Evolutionary conservation across 2,797 vertebrate species (phyloP), one percentile per base, ranked within the genome.

Genomic region (Neosilurus hyrtlii): DNA sequence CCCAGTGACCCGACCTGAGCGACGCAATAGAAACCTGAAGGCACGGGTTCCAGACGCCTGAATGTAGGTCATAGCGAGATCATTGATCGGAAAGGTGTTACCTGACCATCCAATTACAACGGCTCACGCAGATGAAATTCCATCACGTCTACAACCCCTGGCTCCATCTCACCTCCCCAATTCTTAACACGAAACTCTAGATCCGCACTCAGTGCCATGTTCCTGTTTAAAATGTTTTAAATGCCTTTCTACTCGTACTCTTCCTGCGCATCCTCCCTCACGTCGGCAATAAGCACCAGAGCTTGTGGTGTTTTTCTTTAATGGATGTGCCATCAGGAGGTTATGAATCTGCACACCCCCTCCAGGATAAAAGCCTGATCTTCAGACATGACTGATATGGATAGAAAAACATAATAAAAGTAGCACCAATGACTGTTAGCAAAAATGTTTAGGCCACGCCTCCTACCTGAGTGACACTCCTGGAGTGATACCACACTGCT

Each of bases 61-160:
- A 89, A 92, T 90, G 87, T 83, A 89, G 91, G 93, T 92, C 92
- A 92, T 82, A 84, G 67, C 65, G 89, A 89, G 89, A 90, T 77
- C 88, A 88, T 88, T 87, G 90, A 90, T 90, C 89, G 88, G 83
- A 65, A 82, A 83, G 57, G 87, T 87, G 82, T 81, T 84, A 79
- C 83, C 86, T 79, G 82, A 62, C 63, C 70, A 86, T 88, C 88
- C 89, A 91, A 92, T 91, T 84, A 89, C 88, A 90, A 89, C 87
- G 91, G 86, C 20, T 70, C 22, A 24, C 0, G 22, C 68, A 24
- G 68, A 71, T 20, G 8, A 52, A 16, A 52, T 72, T 72, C 43
- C 49, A 52, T 72, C 70, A 72, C 14, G n/a, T 52, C 70, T 24
- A 49, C 12, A 22, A 49, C 4, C 3, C 3, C 9, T 4, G 9